Base-by-base conservation (phyloP, 1,140 invertebrate species). In the Aphaenogaster floridana region DNA sequence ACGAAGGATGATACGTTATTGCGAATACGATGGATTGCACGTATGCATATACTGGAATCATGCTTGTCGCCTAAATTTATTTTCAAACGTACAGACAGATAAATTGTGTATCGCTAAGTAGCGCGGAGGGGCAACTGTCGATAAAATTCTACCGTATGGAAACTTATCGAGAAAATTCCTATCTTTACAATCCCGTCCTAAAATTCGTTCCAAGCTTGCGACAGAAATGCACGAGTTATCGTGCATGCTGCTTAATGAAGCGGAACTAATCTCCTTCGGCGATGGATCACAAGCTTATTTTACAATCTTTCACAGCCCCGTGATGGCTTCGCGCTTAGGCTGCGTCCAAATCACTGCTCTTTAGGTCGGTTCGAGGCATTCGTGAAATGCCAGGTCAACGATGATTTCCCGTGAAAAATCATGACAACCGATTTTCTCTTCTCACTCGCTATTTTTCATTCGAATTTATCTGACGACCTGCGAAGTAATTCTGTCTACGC, bases 201-300 rank as follows among this genome's bases (percentile, higher is more conserved):
- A 90, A 89, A 45, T 72, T 52, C 17, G 17, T 28, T 28, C 48
- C 45, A 63, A 9, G 48, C 45, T 74, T 17, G 3, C 3, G 42
- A 28, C 66, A 11, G 34, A 42, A 77, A 59, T 36, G 61, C 15
- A n/a, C 15, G 85, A 61, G 79, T 79, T 72, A 83, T 79, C 84
- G 28, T 45, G 21, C 57, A 39, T 9, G 2, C 3, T 52, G 48
- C n/a, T 74, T 89, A 90, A 90, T 87, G 88, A 90, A 45, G 63
- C 72, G 36, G 72, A 89, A 90, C 78, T 86, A 78, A 90, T 69
- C 66, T 39, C 39, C 68, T 48, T 54, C n/a, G 21, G 52, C 87
- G 61, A 81, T 86, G 63, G 69, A 81, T 89, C 36, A 5, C 87
- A 59, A 78, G 74, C 77, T 89, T 79, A 77, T 81, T 84, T 66